These are phyloP conservation scores for Leptinotarsa defecta DNA, from an alignment of 1,140 invertebrate genomes.

Conservation along the genomic window DNA sequence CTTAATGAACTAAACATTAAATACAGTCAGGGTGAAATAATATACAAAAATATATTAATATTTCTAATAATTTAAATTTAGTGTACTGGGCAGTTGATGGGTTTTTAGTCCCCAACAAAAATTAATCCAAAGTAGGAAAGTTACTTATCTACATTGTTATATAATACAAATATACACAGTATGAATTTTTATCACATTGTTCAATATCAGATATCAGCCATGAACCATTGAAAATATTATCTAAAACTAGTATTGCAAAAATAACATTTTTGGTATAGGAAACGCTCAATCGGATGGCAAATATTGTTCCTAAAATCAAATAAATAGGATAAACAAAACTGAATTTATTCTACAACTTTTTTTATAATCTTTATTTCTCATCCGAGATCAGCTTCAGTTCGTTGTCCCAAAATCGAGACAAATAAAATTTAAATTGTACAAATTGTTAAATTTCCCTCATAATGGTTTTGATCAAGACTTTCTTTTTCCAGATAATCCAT, in stretches of 20 bases:
- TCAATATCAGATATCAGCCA: slow-evolving; percentile 26
- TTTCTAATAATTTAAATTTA: slow-evolving; percentile 28
- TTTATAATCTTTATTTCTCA: no score
- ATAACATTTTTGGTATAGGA: slow-evolving; percentile 36
- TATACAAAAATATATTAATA: slow-evolving; percentile 29
- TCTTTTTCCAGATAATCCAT: slow-evolving; percentile 2
- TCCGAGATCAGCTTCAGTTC: not conserved
- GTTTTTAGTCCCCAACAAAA: slow-evolving; percentile 2
- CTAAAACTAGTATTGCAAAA: slow-evolving; percentile 37
- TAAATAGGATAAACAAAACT: not conserved
- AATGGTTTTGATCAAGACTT: not conserved
- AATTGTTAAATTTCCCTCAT: not conserved
- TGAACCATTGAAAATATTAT: slow-evolving; percentile 33
- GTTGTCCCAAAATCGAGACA: not conserved
- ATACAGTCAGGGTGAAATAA: slow-evolving; percentile 19
- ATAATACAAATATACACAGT: slow-evolving; percentile 48
- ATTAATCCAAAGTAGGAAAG: slow-evolving; percentile 20
- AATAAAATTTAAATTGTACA: not conserved
- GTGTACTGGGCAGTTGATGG: slow-evolving; percentile 25
- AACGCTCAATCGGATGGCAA: slow-evolving; percentile 10
- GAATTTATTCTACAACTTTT: not conserved
- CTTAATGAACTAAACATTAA: slow-evolving; percentile 18
- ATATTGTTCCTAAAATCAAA: not conserved
- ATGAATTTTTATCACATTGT: slow-evolving; percentile 44
- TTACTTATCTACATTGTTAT: slow-evolving; percentile 44